Evolutionary conservation across 2,888 invertebrate species (phyloP).

Genomic region (Heliconius ethilla): DNA sequence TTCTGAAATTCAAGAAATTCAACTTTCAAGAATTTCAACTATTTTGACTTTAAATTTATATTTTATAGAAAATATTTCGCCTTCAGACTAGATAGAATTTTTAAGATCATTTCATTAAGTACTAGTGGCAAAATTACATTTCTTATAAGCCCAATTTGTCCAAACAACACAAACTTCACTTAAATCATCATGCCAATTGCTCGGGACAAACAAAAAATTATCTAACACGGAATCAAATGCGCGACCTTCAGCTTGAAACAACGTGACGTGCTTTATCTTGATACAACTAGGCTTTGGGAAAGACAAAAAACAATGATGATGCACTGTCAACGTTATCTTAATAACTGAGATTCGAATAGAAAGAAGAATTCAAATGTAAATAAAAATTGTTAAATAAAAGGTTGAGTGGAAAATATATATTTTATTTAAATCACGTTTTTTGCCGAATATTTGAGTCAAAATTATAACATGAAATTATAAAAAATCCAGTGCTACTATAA

Average conservation of each 20-base stretch:
- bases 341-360: conserved; percentile 10
- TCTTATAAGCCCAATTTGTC: neutral
- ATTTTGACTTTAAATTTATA: too few species aligned
- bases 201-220: conserved; percentile 7
- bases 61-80: too few species aligned
- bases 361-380: neutral
- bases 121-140: neutral
- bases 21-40: too few species aligned
- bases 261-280: conserved; percentile 15
- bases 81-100: too few species aligned
- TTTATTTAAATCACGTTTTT: neutral
- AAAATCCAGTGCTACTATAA: too few species aligned
- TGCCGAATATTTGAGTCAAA: too few species aligned
- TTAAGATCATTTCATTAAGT: too few species aligned
- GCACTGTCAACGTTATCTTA: conserved; percentile 11
- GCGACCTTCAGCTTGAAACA: neutral
- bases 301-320: neutral
- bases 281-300: conserved; percentile 11
- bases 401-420: neutral
- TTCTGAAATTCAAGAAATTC: too few species aligned
- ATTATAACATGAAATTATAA: too few species aligned
- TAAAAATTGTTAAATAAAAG: neutral
- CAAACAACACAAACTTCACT: neutral
- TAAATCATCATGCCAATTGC: neutral
- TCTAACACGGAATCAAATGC: conserved; percentile 16